These are phyloP conservation scores for Lepus townsendii DNA, from an alignment of 2,797 vertebrate species.

Conservation along the genomic window DNA sequence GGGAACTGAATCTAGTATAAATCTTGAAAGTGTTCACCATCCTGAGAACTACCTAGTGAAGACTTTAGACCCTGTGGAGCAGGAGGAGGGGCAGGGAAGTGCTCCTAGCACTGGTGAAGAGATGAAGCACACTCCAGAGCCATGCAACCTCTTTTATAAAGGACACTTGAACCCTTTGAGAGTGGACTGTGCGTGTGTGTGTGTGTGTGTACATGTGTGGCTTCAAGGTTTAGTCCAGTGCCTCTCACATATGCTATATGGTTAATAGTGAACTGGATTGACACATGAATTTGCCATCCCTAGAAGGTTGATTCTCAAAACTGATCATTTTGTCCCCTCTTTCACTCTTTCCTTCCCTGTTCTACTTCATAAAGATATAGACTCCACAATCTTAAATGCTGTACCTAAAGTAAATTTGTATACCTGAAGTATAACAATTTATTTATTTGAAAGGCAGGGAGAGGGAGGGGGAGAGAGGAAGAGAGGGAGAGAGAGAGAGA, in stretches of 20 bases:
- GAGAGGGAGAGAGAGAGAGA: too few relatives aligned
- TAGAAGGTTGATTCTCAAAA: background rate
- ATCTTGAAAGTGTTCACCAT: background rate
- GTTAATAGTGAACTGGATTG: background rate
- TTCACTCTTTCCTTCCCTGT: accelerated
- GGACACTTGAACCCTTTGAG: background rate
- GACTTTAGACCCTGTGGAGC: background rate
- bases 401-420: background rate
- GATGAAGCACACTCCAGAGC: background rate
- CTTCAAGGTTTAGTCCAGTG: background rate
- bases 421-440: background rate
- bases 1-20: background rate
- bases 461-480: too few relatives aligned
- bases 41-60: background rate
- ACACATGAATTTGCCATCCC: background rate
- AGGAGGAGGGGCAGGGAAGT: background rate
- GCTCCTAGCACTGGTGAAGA: accelerated
- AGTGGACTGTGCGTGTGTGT: background rate
- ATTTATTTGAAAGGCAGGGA: too few relatives aligned
- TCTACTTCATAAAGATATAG: background rate
- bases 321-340: background rate
- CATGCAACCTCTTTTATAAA: background rate
- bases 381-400: background rate
- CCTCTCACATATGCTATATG: background rate
- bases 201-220: background rate